Conservation (phyloP, 2,888 invertebrate genomes). For the Andrena camellia region DNA sequence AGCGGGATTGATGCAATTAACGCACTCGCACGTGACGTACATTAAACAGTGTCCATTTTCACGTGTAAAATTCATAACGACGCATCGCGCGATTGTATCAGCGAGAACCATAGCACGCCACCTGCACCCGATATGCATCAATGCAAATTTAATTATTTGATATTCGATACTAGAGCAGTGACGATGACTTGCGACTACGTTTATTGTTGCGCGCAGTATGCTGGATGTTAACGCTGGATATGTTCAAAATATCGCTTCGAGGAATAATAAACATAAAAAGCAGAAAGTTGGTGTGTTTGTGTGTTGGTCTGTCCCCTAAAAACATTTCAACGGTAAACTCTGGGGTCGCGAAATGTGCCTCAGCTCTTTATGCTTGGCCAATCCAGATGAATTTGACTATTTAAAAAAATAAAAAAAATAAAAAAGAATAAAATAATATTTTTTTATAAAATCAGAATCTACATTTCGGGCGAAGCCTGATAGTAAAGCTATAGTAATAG, state of each 20-base stretch:
- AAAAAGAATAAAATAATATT: too few species aligned
- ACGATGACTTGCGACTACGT: conserved; percentile 3
- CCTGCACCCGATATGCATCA: neutral
- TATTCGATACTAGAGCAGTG: conserved; percentile 5
- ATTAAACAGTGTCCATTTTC: conserved; percentile 23
- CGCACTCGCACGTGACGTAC: conserved; percentile 7
- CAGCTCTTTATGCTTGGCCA: too few species aligned
- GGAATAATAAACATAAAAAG: neutral
- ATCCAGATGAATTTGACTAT: too few species aligned
- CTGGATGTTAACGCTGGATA: neutral
- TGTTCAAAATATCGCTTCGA: neutral
- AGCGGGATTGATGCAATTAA: conserved; percentile 19
- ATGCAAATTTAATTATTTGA: conserved; percentile 17
- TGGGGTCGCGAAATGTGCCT: too few species aligned
- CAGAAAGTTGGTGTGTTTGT: too few species aligned
- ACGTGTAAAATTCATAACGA: conserved; percentile 6
- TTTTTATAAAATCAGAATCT: neutral
- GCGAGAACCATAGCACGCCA: neutral
- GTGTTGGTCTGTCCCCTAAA: too few species aligned
- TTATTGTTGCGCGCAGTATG: neutral
- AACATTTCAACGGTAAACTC: too few species aligned
- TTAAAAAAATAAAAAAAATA: too few species aligned
- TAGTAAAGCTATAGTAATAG: neutral
- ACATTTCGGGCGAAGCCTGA: too few species aligned
- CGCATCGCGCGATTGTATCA: conserved; percentile 21